These are phyloP conservation scores for Halesus radiatus DNA, from an alignment of 1,140 invertebrate species.

Conservation along the genomic window DNA sequence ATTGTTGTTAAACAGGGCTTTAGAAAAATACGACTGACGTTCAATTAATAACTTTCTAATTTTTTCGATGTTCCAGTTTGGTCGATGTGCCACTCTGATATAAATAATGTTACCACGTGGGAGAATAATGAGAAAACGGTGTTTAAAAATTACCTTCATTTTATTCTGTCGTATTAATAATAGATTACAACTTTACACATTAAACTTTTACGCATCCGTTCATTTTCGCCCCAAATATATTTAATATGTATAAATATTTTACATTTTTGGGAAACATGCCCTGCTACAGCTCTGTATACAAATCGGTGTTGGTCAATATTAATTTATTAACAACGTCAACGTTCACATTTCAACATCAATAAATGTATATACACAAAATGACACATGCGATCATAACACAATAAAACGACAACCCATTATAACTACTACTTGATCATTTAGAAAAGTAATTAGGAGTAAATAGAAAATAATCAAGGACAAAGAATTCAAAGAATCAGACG, in stretches of 20 bases:
- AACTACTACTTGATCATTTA: background rate
- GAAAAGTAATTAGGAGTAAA: no score
- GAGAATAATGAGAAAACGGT: conserved; percentile 12
- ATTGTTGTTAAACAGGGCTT: no score
- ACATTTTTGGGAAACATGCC: conserved; percentile 29
- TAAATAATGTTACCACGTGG: no score
- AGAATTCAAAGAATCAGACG: no score
- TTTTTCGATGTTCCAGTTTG: no score
- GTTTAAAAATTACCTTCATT: conserved; percentile 55
- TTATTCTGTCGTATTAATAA: conserved; percentile 54
- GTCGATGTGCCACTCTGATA: no score
- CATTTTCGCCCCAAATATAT: conserved; percentile 8
- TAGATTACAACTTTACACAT: conserved; percentile 55
- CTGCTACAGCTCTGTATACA: conserved; percentile 32
- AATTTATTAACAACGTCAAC: conserved; percentile 30
- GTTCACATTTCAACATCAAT: conserved; percentile 31
- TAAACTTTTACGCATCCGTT: conserved; percentile 45
- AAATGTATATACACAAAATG: conserved; percentile 26
- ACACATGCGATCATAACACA: background rate
- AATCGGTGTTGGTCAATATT: conserved; percentile 32
- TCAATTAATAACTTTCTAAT: no score
- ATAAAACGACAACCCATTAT: background rate
- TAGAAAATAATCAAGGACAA: no score
- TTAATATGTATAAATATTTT: conserved; percentile 27
- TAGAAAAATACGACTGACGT: no score